Base-by-base conservation (phyloP, 2,113 vertebrate species). In the Panurus biarmicus region DNA sequence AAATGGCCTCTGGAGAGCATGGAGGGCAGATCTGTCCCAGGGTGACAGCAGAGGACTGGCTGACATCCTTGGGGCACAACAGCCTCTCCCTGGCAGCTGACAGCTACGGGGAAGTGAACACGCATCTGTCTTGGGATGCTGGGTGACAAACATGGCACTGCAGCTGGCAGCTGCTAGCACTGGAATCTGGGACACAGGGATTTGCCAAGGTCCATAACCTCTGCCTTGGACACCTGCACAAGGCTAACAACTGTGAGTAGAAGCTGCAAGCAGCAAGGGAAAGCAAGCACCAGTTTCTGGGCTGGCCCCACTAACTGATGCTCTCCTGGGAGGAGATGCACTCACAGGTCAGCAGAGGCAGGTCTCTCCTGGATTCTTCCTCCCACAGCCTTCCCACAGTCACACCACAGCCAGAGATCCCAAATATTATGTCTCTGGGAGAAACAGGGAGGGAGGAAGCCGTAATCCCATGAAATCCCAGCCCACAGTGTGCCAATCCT, bases 11-110 rank as follows among this genome's bases (percentile, higher is more conserved):
- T 88, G 84, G 89, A 94, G 92, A 69, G 71, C 2, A 5, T 44
- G 50, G 54, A 89, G 66, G 62, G 40, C 35, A 36, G 33, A 36
- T 62, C 56, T 79, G 16, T 85, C 53, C 11, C 0, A 0, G 42
- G 35, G 36, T 69, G 73, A 47, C 60, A 74, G 65, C 42, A 89
- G 66, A 80, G 36, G 51, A 57, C 31, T 6, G 4, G 11, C 9
- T 0, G 0, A 35, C 50, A 44, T 11, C 77, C 54, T 36, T 36
- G 40, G 54, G 7, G 12, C 50, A 61, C 0, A 1, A 23, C 65
- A 84, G 69, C 51, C n/a, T 66, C 35, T 77, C 18, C 21, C 70
- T 1, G 1, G 60, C 1, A 2, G 29, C 9, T 73, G 40, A 35
- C 36, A 73, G 57, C 31, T 35, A n/a, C n/a, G 15, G 29, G 42